Evolutionary conservation across 2,797 vertebrate genomes (phyloP), one percentile per base, ranked within the genome.

Genomic region (Mus spretus): DNA sequence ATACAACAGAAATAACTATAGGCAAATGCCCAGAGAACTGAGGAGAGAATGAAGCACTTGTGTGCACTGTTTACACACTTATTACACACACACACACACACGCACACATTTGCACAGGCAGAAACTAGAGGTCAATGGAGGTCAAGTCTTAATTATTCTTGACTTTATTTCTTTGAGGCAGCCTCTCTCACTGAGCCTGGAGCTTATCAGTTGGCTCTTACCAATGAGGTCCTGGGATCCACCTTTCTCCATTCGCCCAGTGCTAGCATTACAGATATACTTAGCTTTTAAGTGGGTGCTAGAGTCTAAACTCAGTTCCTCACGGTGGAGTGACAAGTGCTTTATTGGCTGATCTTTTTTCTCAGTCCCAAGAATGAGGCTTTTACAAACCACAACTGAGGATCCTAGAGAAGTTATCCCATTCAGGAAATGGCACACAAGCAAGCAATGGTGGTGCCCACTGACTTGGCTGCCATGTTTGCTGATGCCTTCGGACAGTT

Each of bases 391-490:
- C 50, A 47, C 55, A 15, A 19, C 1, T 3, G 20, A 93, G 14
- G 17, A 2, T 4, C n/a, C 50, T 13, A 12, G 61, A 55, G 86
- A 61, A 9, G 2, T 0, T 1, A 44, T 81, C 15, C 0, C 11
- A 1, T 59, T 80, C 65, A 34, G 77, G 70, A 57, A 34, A 10
- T 9, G 31, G 55, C 0, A 0, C 12, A 67, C 37, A 12, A 31
- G 22, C 3, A 0, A 0, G 2, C 9, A 4, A 22, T 0, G 0
- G 0, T 1, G 26, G 57, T 17, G 44, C 53, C 22, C 0, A 0
- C 28, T 31, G 55, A 2, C 19, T 63, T 31, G 34, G 34, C 2
- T 31, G 6, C 4, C 20, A 19, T 19, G 8, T 63, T 89, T 17
- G 19, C 4, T 7, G 1, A 24, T 12, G 3, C 67, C 3, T 8